Percentiles rank a stretch among this genome's conserved stretches.
Conservation (phyloP, 2,797 vertebrate species). For the Sciaenops ocellatus region DNA sequence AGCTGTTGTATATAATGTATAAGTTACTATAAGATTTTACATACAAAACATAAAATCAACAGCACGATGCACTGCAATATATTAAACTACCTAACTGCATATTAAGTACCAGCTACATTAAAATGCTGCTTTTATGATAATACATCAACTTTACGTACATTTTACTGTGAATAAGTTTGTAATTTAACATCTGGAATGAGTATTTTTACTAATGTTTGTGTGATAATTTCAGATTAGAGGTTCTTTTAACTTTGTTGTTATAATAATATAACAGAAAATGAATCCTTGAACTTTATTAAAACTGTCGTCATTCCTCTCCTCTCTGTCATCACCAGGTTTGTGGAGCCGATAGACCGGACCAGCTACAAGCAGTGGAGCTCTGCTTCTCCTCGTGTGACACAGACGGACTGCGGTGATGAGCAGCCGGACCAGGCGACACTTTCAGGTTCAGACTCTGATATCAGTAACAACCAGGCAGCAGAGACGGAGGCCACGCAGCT, state of each 20-base stretch:
- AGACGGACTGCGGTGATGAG: background rate
- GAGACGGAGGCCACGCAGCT: slow-evolving; percentile 58
- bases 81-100: no score
- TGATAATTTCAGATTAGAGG: background rate
- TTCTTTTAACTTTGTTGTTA: background rate
- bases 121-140: no score
- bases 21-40: no score
- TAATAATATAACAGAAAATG: background rate
- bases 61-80: no score
- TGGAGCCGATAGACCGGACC: slow-evolving; percentile 78
- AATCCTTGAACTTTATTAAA: background rate
- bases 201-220: background rate
- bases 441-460: slow-evolving; percentile 24
- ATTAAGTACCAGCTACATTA: no score
- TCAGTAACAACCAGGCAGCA: background rate
- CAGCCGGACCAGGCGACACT: slow-evolving; percentile 18
- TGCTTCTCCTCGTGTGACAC: background rate
- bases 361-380: slow-evolving; percentile 71
- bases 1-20: no score
- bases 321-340: slow-evolving; percentile 71
- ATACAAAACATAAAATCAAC: no score
- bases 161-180: no score
- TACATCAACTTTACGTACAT: no score
- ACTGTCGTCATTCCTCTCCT: background rate
- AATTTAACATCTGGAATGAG: no score